Evolutionary conservation across 2,797 vertebrate species (phyloP), one percentile per base, ranked within the genome.

Genomic region (Myotis vivesi): DNA sequence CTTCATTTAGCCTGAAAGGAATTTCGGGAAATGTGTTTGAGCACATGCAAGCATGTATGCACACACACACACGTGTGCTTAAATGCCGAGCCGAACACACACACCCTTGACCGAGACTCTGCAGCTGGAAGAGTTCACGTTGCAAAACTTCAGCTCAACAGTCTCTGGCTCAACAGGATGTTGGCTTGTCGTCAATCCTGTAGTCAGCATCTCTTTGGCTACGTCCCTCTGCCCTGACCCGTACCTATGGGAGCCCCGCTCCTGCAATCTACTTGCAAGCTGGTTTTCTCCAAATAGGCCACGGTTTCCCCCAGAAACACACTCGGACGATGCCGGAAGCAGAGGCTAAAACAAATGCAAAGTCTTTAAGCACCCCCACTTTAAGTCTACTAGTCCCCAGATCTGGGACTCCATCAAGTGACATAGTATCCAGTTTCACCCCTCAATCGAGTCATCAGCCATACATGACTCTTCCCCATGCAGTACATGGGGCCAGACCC

Each of bases 1-100:
- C 87, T 95, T 95, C 87, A 92, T 97, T 97, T 80, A 81, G 36
- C 13, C 44, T 41, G 57, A 83, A 84, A 90, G 79, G 49, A 79
- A 96, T 94, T 94, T 69, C 66, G 15, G 62, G 64, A 57, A 20
- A 11, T 8, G 3, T 23, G 15, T 17, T 6, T 16, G 1, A 2
- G 7, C 17, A 28, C 30, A 15, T 33, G 77, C 4, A 11, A 30
- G 6, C 30, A 25, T 30, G 49, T 10, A 0, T 8, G 5, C 9
- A 7, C 66, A 22, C 36, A 4, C 0, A 20, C n/a, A 17, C 44
- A 3, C 0, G 5, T 17, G 72, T 15, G 36, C 30, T 69, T 28
- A 44, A 16, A 62, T 4, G 11, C 0, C 0, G 17, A 16, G 44
- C 30, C 22, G 7, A 68, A n/a, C 15, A 23, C 15, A 15, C 0